These are phyloP conservation scores for Trachythela sp. DNA, from an alignment of 64 coral and sea anemone genomes.

Conservation along the genomic window DNA sequence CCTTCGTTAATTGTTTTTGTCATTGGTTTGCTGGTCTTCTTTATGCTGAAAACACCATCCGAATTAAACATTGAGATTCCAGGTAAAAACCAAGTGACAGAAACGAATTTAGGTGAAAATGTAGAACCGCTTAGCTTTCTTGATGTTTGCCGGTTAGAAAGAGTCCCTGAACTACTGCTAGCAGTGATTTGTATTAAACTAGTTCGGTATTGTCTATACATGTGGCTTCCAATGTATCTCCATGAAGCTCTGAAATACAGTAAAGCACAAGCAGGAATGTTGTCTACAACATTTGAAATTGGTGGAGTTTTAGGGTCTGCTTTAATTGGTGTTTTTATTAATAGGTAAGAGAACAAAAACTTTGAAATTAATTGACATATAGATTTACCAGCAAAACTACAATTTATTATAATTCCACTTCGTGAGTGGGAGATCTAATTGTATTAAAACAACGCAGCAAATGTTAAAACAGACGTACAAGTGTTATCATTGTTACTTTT, in stretches of 20 bases:
- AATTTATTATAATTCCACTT: too few relatives aligned
- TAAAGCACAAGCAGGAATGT: conserved; percentile 79
- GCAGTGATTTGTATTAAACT: conserved; percentile 78
- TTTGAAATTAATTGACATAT: neutral
- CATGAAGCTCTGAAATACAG: conserved; percentile 75
- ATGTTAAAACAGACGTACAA: too few relatives aligned
- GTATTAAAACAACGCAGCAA: too few relatives aligned
- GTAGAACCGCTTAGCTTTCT: neutral
- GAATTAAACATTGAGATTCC: conserved; percentile 58
- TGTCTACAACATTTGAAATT: conserved; percentile 94
- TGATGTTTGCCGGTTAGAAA: conserved; percentile 31
- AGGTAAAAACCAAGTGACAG: conserved; percentile 20
- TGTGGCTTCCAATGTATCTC: conserved; percentile 99
- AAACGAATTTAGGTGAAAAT: neutral
- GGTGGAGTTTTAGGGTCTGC: conserved; percentile 85
- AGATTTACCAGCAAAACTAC: neutral
- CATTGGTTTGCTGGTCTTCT: conserved; percentile 64
- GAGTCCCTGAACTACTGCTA: conserved; percentile 81
- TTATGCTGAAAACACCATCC: conserved; percentile 63
- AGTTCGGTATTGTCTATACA: conserved; percentile 96
- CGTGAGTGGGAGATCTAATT: too few relatives aligned
- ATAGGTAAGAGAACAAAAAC: conserved; percentile 49
- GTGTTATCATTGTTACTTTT: neutral
- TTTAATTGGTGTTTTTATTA: conserved; percentile 68
- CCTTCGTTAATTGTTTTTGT: conserved; percentile 65